phyloP scores from a whole-genome alignment of 2,797 vertebrate species.

The Pogonophryne albipinna region DNA sequence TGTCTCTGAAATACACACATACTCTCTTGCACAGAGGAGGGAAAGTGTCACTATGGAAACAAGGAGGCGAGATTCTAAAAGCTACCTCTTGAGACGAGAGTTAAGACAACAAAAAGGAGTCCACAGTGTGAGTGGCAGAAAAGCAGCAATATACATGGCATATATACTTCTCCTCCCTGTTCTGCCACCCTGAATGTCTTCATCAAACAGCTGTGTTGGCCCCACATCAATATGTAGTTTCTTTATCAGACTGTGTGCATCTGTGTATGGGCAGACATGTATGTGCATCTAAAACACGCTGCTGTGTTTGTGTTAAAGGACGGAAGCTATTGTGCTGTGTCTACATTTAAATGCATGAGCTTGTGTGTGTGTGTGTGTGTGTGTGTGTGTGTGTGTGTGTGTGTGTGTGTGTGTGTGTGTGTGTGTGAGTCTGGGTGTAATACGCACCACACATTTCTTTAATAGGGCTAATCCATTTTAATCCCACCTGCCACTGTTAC shows the following conservation, averaged over 20 bases:
- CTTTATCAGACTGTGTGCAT: conserved; percentile 19
- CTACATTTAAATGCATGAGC: conserved; percentile 43
- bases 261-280: conserved; percentile 27
- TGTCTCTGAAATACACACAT: conserved; percentile 75
- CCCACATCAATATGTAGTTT: conserved; percentile 42
- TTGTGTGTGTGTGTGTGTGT: conserved; percentile 23
- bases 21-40: conserved; percentile 81
- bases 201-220: conserved; percentile 59
- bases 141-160: conserved; percentile 72
- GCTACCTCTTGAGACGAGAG: conserved; percentile 86
- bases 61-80: conserved; percentile 88
- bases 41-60: conserved; percentile 91
- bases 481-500: conserved; percentile 89
- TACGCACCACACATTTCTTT: conserved; percentile 83
- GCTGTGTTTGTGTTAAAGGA: conserved; percentile 22
- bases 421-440: conserved; percentile 62
- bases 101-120: conserved; percentile 85
- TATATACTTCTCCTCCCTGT: conserved; percentile 52
- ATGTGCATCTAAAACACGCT: conserved; percentile 31
- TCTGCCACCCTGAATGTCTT: conserved; percentile 52
- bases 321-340: conserved; percentile 6
- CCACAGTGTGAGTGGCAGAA: conserved; percentile 79
- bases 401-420: too few relatives aligned
- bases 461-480: conserved; percentile 89
- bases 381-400: not conserved